These are phyloP conservation scores for Cygnus olor DNA, from an alignment of 2,797 vertebrate species.

Conservation along the genomic window DNA sequence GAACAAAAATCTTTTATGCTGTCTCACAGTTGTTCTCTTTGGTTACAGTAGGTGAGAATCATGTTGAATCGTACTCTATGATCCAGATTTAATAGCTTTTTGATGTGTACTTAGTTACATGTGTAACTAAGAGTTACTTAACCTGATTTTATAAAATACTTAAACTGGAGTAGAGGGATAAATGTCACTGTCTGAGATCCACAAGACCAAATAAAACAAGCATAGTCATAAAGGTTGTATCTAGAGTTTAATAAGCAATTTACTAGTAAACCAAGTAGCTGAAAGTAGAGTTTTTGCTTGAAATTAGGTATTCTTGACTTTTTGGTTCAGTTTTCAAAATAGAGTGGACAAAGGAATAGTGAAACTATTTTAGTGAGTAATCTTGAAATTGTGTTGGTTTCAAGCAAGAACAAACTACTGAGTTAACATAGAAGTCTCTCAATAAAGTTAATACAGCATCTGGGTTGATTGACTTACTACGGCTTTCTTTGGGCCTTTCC, in stretches of 20 bases:
- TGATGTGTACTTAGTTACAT: neutral
- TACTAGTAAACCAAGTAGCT: neutral
- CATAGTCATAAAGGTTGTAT: too few species aligned
- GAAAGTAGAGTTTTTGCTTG: neutral
- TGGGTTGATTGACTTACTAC: neutral
- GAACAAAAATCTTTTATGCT: too few species aligned
- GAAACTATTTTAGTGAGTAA: neutral
- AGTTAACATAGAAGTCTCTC: neutral
- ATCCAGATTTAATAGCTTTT: neutral
- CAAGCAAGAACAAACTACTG: neutral
- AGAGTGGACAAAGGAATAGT: neutral
- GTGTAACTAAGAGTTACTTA: too few species aligned
- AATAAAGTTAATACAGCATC: neutral
- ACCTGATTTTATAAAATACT: neutral
- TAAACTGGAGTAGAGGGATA: neutral
- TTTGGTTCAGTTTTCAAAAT: neutral
- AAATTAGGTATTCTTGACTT: too few species aligned
- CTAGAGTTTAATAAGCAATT: neutral
- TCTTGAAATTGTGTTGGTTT: neutral
- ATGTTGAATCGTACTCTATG: too few species aligned
- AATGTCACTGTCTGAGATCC: neutral
- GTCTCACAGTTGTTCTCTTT: too few species aligned
- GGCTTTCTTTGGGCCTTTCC: neutral
- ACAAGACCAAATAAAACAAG: neutral
- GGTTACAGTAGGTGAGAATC: too few species aligned